phyloP scores from a whole-genome alignment of 2,113 vertebrate genomes.

The Cairina moschata region DNA sequence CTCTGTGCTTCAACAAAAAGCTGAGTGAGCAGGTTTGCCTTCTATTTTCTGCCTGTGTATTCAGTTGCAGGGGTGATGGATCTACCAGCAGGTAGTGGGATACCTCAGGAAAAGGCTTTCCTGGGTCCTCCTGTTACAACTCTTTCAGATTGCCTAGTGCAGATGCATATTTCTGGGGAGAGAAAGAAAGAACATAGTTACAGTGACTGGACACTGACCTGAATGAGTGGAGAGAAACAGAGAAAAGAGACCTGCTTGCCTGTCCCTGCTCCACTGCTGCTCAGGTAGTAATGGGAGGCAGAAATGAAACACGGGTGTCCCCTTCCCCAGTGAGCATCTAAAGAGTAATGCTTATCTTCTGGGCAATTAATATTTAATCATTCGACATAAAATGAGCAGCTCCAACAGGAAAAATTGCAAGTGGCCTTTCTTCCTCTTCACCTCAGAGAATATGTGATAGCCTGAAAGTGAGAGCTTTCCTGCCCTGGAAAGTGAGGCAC shows the following conservation, averaged over 20 bases:
- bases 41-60: neutral
- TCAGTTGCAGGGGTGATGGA: neutral
- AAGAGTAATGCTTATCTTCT: neutral
- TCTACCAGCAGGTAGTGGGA: accelerated
- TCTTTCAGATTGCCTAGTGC: neutral
- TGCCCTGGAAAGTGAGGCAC: neutral
- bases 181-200: accelerated
- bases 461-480: neutral
- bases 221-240: neutral
- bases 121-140: neutral
- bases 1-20: neutral
- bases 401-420: neutral
- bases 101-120: neutral
- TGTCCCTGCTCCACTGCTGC: neutral
- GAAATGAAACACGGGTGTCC: neutral
- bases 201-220: neutral
- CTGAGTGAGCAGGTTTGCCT: neutral
- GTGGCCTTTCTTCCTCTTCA: neutral
- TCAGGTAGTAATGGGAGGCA: neutral
- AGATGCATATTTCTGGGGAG: neutral
- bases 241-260: neutral
- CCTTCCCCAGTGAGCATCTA: neutral
- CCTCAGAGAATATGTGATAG: neutral
- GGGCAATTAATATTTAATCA: neutral
- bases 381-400: neutral